Evolutionary conservation across 2,113 vertebrate genomes (phyloP).

Genomic region (Zapus hudsonius): DNA sequence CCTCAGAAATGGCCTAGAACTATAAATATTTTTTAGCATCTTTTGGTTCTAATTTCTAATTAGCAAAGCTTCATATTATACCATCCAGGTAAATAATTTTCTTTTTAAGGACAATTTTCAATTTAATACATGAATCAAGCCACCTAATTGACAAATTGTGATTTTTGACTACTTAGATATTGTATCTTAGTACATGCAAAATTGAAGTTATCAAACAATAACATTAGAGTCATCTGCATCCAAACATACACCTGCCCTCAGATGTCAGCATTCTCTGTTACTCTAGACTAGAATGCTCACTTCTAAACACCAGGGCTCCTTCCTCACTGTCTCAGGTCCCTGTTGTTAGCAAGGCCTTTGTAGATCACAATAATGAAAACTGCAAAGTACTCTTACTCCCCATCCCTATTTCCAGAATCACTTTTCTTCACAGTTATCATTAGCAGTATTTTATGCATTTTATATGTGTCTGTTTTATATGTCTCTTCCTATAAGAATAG

Average conservation of each 20-base stretch:
- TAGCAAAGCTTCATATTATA: not conserved
- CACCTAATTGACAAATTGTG: not conserved
- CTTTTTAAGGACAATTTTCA: slow-evolving; percentile 7
- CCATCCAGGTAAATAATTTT: slow-evolving; percentile 1
- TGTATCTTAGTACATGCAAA: not conserved
- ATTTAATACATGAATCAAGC: not conserved
- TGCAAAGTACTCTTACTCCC: not conserved
- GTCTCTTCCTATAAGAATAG: not conserved
- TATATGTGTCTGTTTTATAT: not conserved
- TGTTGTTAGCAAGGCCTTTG: not conserved
- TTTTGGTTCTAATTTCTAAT: slow-evolving; percentile 47
- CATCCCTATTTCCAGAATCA: not conserved
- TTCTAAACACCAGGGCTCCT: not conserved
- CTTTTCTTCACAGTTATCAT: not conserved
- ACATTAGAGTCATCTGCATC: not conserved
- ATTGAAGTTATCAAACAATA: not conserved
- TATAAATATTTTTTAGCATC: not conserved
- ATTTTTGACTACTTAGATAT: not conserved
- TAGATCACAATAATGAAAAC: not conserved
- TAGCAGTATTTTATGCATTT: not conserved
- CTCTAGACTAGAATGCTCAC: not conserved
- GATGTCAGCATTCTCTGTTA: not conserved
- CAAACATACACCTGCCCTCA: not conserved
- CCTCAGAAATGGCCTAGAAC: not conserved
- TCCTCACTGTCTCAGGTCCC: not conserved